Evolutionary conservation across 2,113 vertebrate species (phyloP).

Genomic region (Caranx ignobilis): DNA sequence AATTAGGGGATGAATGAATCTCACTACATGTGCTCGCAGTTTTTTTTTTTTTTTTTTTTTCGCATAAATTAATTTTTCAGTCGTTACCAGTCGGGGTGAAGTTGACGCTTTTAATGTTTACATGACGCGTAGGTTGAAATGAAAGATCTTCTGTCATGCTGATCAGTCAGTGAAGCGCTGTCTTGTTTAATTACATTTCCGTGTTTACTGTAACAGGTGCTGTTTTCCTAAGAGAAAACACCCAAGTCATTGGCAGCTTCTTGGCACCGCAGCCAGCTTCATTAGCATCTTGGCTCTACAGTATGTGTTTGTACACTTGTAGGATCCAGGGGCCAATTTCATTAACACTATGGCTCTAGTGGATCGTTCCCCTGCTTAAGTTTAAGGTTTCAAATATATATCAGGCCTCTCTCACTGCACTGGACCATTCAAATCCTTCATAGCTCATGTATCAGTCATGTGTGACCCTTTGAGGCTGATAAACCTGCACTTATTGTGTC

Average conservation of each 20-base stretch:
- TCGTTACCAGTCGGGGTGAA: background rate
- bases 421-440: background rate
- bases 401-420: constrained; percentile 18
- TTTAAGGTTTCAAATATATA: constrained; percentile 53
- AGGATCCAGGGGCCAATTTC: constrained; percentile 7
- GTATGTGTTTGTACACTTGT: constrained; percentile 6
- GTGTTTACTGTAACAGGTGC: background rate
- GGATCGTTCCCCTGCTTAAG: constrained; percentile 25
- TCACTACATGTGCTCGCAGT: background rate
- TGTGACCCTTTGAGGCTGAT: background rate
- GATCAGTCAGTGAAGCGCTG: background rate
- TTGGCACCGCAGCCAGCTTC: background rate
- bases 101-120: background rate
- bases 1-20: background rate
- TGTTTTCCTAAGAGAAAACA: background rate
- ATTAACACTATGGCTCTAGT: constrained; percentile 14
- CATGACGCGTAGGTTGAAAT: background rate
- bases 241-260: background rate
- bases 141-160: background rate
- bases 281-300: background rate
- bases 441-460: background rate
- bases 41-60: background rate
- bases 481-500: background rate
- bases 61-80: background rate
- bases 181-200: background rate